Evolutionary conservation across 2,113 vertebrate genomes (phyloP), one percentile per base, ranked within the genome.

Genomic region (Chloropsis cyanopogon): DNA sequence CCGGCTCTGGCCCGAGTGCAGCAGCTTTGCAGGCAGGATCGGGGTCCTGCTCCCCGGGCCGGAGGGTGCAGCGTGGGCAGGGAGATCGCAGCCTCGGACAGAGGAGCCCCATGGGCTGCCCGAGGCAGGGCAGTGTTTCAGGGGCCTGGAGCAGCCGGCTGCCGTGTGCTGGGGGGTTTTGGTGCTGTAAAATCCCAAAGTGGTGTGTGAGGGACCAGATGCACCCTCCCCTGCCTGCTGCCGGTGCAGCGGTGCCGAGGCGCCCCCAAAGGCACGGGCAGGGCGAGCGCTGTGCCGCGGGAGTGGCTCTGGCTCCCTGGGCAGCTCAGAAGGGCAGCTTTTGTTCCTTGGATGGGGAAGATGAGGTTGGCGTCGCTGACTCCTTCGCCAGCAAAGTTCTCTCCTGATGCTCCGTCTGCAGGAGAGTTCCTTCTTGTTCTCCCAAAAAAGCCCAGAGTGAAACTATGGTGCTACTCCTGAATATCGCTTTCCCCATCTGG

Each of bases 41-140:
- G 0, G 5, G 17, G 33, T 37, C 33, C 66, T 60, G 39, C 17
- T n/a, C 16, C 42, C 53, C 22, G 59, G 37, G 56, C 21, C 1
- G 0, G 3, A 2, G 29, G 21, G 22, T 69, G 49, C 3, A 4
- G 23, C 0, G 0, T 3, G 49, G 46, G 50, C 42, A 63, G 35
- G 47, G 35, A 49, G 31, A 56, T 0, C 7, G 35, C 56, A 63
- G 23, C 61, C 63, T 54, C 4, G 1, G 18, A 6, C 0, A 42
- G 65, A 16, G 37, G 33, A 28, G 11, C 23, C 4, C 42, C 23
- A 7, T 0, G 1, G 0, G 23, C 76, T 79, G 56, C 17, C 25
- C 8, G 25, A 24, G 64, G 39, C 29, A 33, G 22, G 28, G 23
- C 12, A 29, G 71, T 0, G 14, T 22, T 33, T 3, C 12, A 5